These are phyloP conservation scores for Malurus splendens DNA, from an alignment of 2,797 vertebrate genomes.

Conservation along the genomic window DNA sequence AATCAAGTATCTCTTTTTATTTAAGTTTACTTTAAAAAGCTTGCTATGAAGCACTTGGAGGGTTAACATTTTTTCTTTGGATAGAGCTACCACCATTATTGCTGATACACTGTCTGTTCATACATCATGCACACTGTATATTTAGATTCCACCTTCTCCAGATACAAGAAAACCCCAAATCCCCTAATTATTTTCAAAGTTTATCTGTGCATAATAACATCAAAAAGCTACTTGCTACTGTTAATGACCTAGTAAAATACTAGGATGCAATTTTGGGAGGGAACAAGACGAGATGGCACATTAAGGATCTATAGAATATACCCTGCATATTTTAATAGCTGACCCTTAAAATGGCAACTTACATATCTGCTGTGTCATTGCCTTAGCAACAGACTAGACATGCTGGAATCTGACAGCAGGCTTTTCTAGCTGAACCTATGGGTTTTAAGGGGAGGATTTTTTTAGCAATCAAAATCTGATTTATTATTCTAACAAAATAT, in stretches of 20 bases:
- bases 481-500: not conserved
- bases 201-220: not conserved
- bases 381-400: not conserved
- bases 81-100: not conserved
- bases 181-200: not conserved
- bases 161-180: not conserved
- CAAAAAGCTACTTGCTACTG: not conserved
- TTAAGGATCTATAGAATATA: not conserved
- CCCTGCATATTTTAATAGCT: not conserved
- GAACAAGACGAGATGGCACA: not conserved
- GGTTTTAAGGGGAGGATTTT: rapidly evolving
- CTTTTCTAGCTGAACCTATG: not conserved
- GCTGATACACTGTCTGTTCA: not conserved
- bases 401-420: not conserved
- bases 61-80: not conserved
- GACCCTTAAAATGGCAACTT: slow-evolving; percentile 53
- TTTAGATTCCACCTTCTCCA: not conserved
- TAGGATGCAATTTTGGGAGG: not conserved
- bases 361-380: slow-evolving; percentile 52
- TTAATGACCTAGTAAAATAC: not conserved
- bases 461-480: not conserved
- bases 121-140: not conserved
- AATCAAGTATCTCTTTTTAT: not conserved
- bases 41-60: not conserved
- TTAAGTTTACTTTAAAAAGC: not conserved